Base-by-base conservation (phyloP, 2,888 invertebrate genomes). In the Notodonta dromedarius region DNA sequence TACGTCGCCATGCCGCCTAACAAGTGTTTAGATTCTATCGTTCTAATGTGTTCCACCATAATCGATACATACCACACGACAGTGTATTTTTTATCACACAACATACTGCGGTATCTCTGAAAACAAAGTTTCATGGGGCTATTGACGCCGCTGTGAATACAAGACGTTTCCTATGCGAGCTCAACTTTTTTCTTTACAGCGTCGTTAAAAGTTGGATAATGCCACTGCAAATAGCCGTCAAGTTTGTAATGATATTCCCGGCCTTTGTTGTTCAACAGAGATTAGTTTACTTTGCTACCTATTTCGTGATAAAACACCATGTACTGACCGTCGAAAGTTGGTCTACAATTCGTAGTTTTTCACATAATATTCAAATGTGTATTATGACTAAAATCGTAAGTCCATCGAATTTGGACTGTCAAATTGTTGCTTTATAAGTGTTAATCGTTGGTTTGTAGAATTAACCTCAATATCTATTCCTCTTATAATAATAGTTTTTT, bases 21-120 rank as follows among this genome's bases (percentile, higher is more conserved):
- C 84, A 85, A 86, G 85, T 84, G 84, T 82, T 86, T 78, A 78
- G 88, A 90, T 88, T 83, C 76, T 88, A 90, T 90, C 88, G 79
- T 78, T 75, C 80, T 88, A 87, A 89, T 87, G 86, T 84, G 82
- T 86, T 82, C 74, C 74, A 75, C 76, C 78, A 78, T 84, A 84
- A 90, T 87, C 85, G 82, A 87, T 87, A 87, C 78, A 72, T 60
- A 69, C 78, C 40, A 16, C 71, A 72, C 72, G 74, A 74, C 69
- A 77, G 70, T 67, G 72, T 73, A 74, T 67, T 80, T 77, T 80
- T 79, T 73, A 67, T 73, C 65, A 72, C 65, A 62, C 61, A 57
- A 60, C 59, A 59, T 64, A 69, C 63, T 66, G 59, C 58, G 58
- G 50, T 65, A 64, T 69, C 63, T 62, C 62, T 75, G 67, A 71